Evolutionary conservation across 1,140 invertebrate species (phyloP).

Genomic region (Drosophila pallidifrons): DNA sequence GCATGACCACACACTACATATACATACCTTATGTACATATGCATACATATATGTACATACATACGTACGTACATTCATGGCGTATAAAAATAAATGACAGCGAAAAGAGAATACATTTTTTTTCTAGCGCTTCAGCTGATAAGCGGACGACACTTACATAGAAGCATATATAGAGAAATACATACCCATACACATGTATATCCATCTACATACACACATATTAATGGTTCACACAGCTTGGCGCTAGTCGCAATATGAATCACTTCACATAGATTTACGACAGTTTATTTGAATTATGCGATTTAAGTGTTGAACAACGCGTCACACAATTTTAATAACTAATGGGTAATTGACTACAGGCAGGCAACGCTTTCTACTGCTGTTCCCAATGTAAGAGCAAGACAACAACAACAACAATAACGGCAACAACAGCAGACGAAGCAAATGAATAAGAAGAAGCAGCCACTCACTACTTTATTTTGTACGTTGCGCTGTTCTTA

Average conservation of each 20-base stretch:
- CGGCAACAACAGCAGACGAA: background rate
- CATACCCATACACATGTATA: background rate
- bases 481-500: conserved; percentile 66
- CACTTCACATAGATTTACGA: conserved; percentile 40
- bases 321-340: conserved; percentile 25
- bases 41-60: conserved; percentile 1
- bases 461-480: conserved; percentile 27
- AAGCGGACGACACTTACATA: conserved; percentile 64
- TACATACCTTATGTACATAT: conserved; percentile 31
- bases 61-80: conserved; percentile 50
- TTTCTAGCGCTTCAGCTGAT: conserved; percentile 77
- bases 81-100: conserved; percentile 77
- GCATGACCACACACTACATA: background rate
- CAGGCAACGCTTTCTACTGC: conserved; percentile 33
- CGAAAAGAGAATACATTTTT: conserved; percentile 80
- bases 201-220: background rate
- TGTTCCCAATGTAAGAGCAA: conserved; percentile 1
- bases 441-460: conserved; percentile 9
- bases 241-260: conserved; percentile 32
- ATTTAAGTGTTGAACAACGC: conserved; percentile 41
- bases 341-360: conserved; percentile 26
- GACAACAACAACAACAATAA: conserved; percentile 22
- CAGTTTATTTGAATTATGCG: conserved; percentile 30
- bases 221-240: conserved; percentile 31
- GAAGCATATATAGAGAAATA: background rate